Conservation (phyloP, 2,113 vertebrate genomes). For the Amphiprion percula region DNA sequence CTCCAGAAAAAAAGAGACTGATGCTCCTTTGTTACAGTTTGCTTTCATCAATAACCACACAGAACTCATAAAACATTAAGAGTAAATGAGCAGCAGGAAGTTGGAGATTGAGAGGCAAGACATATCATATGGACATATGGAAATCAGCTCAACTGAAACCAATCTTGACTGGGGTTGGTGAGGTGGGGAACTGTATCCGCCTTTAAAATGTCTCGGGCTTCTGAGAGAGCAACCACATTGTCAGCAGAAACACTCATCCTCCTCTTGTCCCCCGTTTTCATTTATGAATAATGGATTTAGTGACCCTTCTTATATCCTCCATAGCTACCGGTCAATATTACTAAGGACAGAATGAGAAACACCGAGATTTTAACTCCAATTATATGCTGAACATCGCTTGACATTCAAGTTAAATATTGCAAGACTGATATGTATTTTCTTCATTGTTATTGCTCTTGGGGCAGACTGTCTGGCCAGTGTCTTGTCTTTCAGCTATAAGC, state of each 20-base stretch:
- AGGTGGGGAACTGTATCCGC: slow-evolving; percentile 63
- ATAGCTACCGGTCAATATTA: slow-evolving; percentile 59
- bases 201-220: slow-evolving; percentile 60
- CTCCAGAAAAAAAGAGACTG: slow-evolving; percentile 39
- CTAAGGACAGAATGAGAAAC: slow-evolving; percentile 37
- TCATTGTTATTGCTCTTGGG: slow-evolving; percentile 49
- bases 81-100: slow-evolving; percentile 64
- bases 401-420: slow-evolving; percentile 53
- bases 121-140: slow-evolving; percentile 48
- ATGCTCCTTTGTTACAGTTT: slow-evolving; percentile 49
- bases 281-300: slow-evolving; percentile 80
- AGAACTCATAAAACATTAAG: slow-evolving; percentile 66
- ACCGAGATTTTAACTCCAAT: slow-evolving; percentile 39
- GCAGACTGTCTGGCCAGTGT: slow-evolving; percentile 33
- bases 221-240: slow-evolving; percentile 58
- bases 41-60: slow-evolving; percentile 55
- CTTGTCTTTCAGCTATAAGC: slow-evolving; percentile 45
- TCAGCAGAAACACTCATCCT: slow-evolving; percentile 75
- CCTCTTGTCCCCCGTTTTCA: slow-evolving; percentile 57
- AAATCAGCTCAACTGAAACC: slow-evolving; percentile 67
- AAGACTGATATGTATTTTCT: slow-evolving; percentile 31
- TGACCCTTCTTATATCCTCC: slow-evolving; percentile 61
- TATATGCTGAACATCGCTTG: slow-evolving; percentile 40
- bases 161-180: slow-evolving; percentile 46
- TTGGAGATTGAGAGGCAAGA: slow-evolving; percentile 53